Evolutionary conservation across 2,797 vertebrate genomes (phyloP), one percentile per base, ranked within the genome.

Genomic region (Oceanodroma leucorhoa): DNA sequence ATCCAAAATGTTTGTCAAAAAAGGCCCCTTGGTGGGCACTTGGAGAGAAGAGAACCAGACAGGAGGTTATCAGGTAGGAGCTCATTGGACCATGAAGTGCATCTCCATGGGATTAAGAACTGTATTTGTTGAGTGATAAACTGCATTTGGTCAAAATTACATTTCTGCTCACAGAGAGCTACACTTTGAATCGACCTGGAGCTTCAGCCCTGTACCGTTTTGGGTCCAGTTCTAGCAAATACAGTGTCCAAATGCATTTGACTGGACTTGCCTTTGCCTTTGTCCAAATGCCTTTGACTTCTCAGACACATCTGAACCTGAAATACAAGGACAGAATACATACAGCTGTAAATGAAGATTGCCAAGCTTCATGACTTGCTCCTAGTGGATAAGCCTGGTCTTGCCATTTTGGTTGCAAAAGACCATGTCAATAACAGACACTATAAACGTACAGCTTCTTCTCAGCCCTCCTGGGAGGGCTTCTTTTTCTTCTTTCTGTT

Each of bases 401-500:
- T 92, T 92, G 43, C 55, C 32, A 24, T 84, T 84, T 84, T 10
- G 3, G 29, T 73, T 87, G 51, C 55, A 75, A 8, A 82, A 90
- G 50, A 53, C 55, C 10, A 5, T 50, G 53, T 83, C 19, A 36
- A 0, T 66, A 92, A 53, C 34, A 91, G 60, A 34, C 36, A 29
- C 34, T 36, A 0, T 46, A 64, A 89, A 75, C 15, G 6, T 61
- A 15, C 34, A 83, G 24, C 22, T 93, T 83, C 82, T 89, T 85
- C 41, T 18, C 50, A 83, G 32, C 14, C 36, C 72, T 53, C 57
- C 76, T 69, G 46, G 41, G 53, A 76, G 9, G 20, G n/a, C 23
- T 95, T 82, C 72, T 55, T 81, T 87, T 89, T 32, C 60, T 80
- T 78, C 38, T 48, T 53, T 65, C 38, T 88, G 26, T 66, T 73